phyloP scores from a whole-genome alignment of 92 coral and sea anemone genomes.

The Blastomussa wellsi region DNA sequence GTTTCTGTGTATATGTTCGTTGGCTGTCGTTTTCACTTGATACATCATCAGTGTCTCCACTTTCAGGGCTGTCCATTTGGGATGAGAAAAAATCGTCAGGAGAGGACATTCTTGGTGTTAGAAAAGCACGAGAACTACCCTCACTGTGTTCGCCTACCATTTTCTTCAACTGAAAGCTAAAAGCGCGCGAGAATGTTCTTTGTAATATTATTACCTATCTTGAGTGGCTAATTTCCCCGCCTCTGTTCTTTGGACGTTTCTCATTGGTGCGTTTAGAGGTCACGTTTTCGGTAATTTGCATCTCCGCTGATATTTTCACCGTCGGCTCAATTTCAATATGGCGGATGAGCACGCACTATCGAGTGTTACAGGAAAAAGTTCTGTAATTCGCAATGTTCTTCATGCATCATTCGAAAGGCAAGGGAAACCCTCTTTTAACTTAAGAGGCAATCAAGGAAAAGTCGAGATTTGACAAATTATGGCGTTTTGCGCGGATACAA shows the following conservation, averaged over 20 bases:
- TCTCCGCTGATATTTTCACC: constrained; percentile 4
- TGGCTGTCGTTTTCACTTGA: background rate
- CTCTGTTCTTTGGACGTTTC: constrained; percentile 13
- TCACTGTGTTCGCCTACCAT: background rate
- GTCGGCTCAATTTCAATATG: constrained; percentile 24
- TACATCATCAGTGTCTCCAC: constrained; percentile 14
- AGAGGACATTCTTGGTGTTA: constrained; percentile 12
- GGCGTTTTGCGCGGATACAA: no score
- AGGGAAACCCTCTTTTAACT: no score
- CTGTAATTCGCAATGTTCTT: no score
- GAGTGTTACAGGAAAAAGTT: background rate
- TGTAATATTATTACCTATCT: constrained; percentile 19
- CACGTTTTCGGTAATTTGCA: constrained; percentile 6
- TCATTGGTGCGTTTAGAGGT: constrained; percentile 6
- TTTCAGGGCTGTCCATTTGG: constrained; percentile 8
- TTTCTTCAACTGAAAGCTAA: background rate
- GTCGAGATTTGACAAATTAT: background rate
- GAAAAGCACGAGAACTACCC: constrained; percentile 1
- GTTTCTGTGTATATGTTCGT: no score
- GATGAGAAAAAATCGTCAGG: background rate
- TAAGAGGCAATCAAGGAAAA: no score
- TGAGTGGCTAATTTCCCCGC: constrained; percentile 30
- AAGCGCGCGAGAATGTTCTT: no score
- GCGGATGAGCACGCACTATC: background rate
- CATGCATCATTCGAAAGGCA: no score